Conservation (phyloP, 2,113 vertebrate species). For the Colinus virginianus region DNA sequence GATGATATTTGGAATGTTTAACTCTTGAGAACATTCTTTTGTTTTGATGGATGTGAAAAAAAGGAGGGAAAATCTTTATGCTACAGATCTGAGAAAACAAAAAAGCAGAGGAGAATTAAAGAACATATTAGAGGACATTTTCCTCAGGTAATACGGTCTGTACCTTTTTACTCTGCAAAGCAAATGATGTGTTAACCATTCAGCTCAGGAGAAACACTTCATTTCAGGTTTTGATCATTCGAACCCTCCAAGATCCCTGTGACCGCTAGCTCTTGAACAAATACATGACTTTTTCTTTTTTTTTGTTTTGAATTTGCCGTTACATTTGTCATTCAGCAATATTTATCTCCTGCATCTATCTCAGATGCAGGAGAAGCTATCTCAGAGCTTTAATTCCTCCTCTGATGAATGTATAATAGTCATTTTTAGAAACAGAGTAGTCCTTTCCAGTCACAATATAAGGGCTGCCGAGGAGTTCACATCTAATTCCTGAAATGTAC, state of each 20-base stretch:
- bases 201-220: background rate
- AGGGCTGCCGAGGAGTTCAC: background rate
- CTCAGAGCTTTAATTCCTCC: background rate
- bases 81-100: background rate
- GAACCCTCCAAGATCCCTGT: background rate
- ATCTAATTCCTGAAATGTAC: background rate
- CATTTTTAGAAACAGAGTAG: background rate
- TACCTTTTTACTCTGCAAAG: background rate
- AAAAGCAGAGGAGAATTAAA: background rate
- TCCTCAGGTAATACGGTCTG: background rate
- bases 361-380: too few species aligned
- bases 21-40: background rate
- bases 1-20: background rate
- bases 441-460: background rate
- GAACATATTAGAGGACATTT: background rate
- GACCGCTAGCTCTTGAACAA: background rate
- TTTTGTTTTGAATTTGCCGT: background rate
- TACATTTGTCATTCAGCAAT: conserved; percentile 5
- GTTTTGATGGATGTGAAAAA: background rate
- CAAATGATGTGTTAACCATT: background rate
- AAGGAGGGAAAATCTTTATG: background rate
- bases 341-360: background rate
- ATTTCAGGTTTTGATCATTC: conserved; percentile 1
- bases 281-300: background rate
- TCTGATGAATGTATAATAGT: background rate